Conservation (phyloP, 2,888 invertebrate species). For the Pterobdella sp. region DNA sequence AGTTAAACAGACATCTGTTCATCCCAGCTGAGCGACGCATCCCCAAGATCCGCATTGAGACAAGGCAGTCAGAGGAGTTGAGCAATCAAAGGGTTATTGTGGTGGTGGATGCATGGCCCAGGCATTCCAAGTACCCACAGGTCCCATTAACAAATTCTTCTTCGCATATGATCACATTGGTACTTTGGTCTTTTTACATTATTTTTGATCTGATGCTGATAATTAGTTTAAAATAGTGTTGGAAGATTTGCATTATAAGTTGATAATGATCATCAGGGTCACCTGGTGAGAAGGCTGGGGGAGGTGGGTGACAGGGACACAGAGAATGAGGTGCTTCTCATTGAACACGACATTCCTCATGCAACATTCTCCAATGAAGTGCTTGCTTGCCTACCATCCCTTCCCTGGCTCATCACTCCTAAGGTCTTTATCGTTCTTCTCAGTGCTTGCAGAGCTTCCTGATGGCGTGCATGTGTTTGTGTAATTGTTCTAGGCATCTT, state of each 20-base stretch:
- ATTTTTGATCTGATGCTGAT: too few species aligned
- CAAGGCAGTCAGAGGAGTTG: constrained; percentile 71
- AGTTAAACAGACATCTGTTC: constrained; percentile 68
- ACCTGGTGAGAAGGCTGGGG: constrained; percentile 87
- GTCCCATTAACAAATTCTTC: too few species aligned
- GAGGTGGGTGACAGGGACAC: constrained; percentile 85
- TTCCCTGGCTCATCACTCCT: constrained; percentile 80
- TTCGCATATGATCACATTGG: not conserved
- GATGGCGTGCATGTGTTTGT: not conserved
- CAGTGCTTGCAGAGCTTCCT: constrained; percentile 15
- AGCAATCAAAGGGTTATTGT: constrained; percentile 81
- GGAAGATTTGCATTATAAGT: too few species aligned
- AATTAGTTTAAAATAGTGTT: too few species aligned
- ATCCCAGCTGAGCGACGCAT: constrained; percentile 86
- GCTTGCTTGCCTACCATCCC: constrained; percentile 75
- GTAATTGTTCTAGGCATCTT: not conserved
- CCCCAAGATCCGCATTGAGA: constrained; percentile 89
- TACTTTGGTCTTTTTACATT: not conserved
- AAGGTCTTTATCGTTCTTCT: too few species aligned
- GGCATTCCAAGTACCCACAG: constrained; percentile 80
- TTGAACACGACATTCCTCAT: constrained; percentile 95
- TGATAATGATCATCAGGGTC: too few species aligned
- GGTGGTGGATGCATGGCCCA: constrained; percentile 91
- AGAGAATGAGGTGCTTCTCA: constrained; percentile 84
- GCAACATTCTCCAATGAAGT: constrained; percentile 89